phyloP scores from a whole-genome alignment of 2,797 vertebrate genomes.

The Hypotaenidia okinawae region DNA sequence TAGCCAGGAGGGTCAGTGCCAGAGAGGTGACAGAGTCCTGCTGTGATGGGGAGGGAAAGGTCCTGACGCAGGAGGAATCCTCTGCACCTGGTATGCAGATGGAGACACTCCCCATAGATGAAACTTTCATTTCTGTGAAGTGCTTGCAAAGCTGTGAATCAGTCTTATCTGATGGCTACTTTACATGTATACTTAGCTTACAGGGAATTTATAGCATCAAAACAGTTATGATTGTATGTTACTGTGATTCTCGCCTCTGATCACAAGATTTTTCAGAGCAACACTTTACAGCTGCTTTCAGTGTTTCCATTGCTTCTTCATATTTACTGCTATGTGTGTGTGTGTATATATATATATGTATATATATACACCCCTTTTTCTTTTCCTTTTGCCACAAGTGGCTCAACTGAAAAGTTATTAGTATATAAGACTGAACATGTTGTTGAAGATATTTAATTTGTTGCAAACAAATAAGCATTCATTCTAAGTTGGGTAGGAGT shows the following conservation, averaged over 20 bases:
- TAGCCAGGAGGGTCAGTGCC: background rate
- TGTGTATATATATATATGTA: too few relatives aligned
- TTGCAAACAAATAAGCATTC: background rate
- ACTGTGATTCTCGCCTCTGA: background rate
- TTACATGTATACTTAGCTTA: background rate
- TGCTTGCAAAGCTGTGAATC: background rate
- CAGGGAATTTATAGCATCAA: background rate
- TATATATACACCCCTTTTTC: background rate
- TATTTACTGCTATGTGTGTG: background rate
- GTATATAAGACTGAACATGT: background rate
- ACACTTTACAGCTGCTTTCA: background rate
- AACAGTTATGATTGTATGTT: background rate
- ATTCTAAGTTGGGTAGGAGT: background rate
- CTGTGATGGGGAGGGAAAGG: background rate
- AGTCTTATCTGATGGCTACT: background rate
- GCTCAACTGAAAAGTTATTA: background rate
- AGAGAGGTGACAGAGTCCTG: background rate
- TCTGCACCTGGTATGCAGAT: background rate
- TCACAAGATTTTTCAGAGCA: background rate
- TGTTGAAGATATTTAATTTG: background rate
- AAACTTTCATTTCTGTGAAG: background rate
- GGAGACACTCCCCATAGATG: background rate
- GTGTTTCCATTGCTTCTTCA: background rate
- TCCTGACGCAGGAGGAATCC: background rate
- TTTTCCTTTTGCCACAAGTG: background rate